phyloP scores from a whole-genome alignment of 23 tunicate genomes.

The Aplidium turbinatum region DNA sequence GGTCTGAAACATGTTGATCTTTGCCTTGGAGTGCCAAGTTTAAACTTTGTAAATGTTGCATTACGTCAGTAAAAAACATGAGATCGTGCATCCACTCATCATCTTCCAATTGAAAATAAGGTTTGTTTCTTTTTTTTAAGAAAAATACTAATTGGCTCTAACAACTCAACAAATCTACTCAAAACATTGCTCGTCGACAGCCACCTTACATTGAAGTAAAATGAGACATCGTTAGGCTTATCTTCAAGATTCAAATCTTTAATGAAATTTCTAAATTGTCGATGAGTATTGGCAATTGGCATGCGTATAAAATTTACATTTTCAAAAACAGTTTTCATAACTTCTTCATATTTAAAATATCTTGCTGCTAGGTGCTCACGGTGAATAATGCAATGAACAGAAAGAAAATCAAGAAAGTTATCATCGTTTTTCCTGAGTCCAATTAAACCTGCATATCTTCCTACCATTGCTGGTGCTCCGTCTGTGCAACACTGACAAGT shows the following conservation, averaged over 20 bases:
- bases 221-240: conserved; percentile 43
- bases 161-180: conserved; percentile 42
- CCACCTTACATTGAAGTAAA: conserved; percentile 48
- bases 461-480: conserved; percentile 29
- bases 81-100: conserved; percentile 46
- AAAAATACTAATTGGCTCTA: conserved; percentile 38
- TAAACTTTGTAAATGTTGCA: conserved; percentile 43
- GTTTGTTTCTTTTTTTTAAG: conserved; percentile 42
- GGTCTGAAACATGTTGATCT: conserved; percentile 43
- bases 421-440: conserved; percentile 43
- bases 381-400: conserved; percentile 41
- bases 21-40: conserved; percentile 55
- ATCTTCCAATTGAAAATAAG: conserved; percentile 45
- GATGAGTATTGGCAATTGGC: conserved; percentile 31
- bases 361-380: conserved; percentile 47
- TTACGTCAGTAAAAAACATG: conserved; percentile 48
- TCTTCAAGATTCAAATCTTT: conserved; percentile 49
- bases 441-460: conserved; percentile 31
- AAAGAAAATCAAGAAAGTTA: conserved; percentile 41
- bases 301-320: conserved; percentile 42
- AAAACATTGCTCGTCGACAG: conserved; percentile 55
- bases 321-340: conserved; percentile 45
- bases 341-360: conserved; percentile 33
- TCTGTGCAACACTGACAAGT: conserved; percentile 34
- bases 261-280: conserved; percentile 39